Base-by-base conservation (phyloP, 2,113 vertebrate species). In the Pomatorhinus ruficollis region DNA sequence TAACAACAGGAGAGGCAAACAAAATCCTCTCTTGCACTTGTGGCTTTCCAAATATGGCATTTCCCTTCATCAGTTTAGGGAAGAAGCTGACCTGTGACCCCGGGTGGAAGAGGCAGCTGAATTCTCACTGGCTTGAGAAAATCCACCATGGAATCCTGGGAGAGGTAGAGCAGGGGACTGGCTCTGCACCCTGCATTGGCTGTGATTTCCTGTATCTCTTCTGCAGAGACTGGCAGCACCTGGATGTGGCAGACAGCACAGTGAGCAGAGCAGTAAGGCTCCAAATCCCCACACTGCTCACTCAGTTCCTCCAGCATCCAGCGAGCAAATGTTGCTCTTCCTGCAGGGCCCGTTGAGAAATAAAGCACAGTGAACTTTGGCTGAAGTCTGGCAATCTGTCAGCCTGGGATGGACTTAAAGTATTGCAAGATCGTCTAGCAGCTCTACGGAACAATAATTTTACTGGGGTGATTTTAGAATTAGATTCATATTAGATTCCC, bases 101-200 rank as follows among this genome's bases (percentile, higher is more conserved):
- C 99, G 0, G 98, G 90, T 0, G 99, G 99, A 83, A 99, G 97
- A 2, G 99, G 99, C 47, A 99, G 97, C 97, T 99, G 99, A 93
- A 99, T 98, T 77, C 97, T 99, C 77, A 99, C 96, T 14, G 99
- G 99, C 40, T 91, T 98, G 40, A 99, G 98, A 96, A 99, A 99
- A 92, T 98, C 68, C 37, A 78, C 88, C 10, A 64, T 96, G 64
- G 97, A 98, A 59, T 95, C 98, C 98, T 99, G 99, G 19, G 98
- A 98, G 71, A 99, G 98, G 93, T 97, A 98, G 75, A 99, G 97
- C 35, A 99, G 95, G 35, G 99, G 98, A 77, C 99, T 98, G 47
- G 97, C 97, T 7, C 97, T 97, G 11, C 98, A 98, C 47, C 93
- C 98, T 10, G 97, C 77, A 61, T 98, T 97, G 11, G 91, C 97